Percentiles rank a stretch among this genome's conserved stretches.
These are phyloP conservation scores for Trochalopteron elliotii DNA, from an alignment of 2,113 vertebrate genomes.

Conservation along the genomic window DNA sequence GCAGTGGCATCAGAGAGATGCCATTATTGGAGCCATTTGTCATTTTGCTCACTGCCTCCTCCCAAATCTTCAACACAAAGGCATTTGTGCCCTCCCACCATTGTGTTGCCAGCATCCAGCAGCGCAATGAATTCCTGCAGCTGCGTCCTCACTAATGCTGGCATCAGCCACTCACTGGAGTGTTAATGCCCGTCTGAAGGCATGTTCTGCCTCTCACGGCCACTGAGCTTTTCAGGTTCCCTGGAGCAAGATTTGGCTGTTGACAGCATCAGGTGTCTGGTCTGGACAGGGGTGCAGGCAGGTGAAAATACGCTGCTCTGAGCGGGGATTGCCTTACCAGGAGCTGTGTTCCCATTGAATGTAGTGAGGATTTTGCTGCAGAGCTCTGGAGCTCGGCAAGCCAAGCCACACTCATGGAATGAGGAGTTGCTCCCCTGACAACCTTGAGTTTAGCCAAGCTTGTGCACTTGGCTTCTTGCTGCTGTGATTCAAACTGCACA, in stretches of 20 bases:
- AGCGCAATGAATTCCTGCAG: conserved; percentile 48
- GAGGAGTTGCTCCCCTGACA: background rate
- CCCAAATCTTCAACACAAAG: background rate
- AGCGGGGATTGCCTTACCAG: background rate
- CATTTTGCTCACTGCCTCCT: background rate
- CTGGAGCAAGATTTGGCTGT: conserved; percentile 23
- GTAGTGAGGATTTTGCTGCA: background rate
- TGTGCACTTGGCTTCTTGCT: background rate
- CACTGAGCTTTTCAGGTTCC: conserved; percentile 32
- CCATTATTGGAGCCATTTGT: background rate
- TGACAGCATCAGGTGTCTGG: conserved; percentile 15
- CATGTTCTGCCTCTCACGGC: conserved; percentile 27
- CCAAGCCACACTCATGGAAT: rapidly evolving
- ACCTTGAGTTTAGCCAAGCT: background rate
- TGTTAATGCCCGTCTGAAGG: conserved; percentile 36
- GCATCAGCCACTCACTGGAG: background rate
- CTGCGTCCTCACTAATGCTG: background rate
- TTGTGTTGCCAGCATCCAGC: conserved; percentile 40
- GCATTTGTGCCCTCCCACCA: background rate
- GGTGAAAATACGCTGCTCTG: background rate
- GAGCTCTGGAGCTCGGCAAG: background rate
- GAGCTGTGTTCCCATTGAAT: background rate
- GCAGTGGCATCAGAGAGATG: background rate
- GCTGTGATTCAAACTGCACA: background rate
- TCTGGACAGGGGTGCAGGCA: background rate